Conservation (phyloP, 2,888 invertebrate species). For the Cantharis nigra region DNA sequence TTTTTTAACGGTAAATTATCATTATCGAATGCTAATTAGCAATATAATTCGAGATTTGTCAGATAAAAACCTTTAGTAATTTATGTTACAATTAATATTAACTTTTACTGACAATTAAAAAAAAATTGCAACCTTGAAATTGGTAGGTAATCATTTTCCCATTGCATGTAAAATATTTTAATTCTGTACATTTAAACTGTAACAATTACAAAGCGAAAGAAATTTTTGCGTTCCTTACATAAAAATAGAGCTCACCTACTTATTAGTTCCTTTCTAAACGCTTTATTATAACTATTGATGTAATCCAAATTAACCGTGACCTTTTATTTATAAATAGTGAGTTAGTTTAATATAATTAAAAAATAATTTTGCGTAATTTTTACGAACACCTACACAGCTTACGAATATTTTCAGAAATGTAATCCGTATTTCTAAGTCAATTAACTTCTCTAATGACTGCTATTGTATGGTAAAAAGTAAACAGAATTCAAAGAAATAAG, state of each 20-base stretch:
- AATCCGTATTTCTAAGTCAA: neutral
- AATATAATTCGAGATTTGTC: neutral
- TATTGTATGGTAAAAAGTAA: neutral
- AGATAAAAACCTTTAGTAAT: neutral
- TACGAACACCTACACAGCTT: neutral
- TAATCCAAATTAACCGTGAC: slow-evolving; percentile 1
- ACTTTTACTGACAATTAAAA: neutral
- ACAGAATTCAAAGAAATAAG: neutral
- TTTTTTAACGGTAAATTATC: too few species aligned
- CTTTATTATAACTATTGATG: neutral
- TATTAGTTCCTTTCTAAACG: neutral
- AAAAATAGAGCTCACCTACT: neutral
- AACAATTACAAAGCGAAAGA: neutral
- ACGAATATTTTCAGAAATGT: neutral
- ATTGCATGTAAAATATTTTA: neutral
- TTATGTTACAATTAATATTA: neutral
- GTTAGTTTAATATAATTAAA: neutral
- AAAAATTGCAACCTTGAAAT: neutral
- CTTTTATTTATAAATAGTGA: neutral
- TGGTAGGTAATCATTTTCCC: neutral
- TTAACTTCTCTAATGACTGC: neutral
- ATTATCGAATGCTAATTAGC: neutral
- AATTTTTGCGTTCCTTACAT: neutral
- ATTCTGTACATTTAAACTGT: neutral
- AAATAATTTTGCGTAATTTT: neutral